Conservation (phyloP, 2,888 invertebrate genomes). For the Margaritifera margaritifera region DNA sequence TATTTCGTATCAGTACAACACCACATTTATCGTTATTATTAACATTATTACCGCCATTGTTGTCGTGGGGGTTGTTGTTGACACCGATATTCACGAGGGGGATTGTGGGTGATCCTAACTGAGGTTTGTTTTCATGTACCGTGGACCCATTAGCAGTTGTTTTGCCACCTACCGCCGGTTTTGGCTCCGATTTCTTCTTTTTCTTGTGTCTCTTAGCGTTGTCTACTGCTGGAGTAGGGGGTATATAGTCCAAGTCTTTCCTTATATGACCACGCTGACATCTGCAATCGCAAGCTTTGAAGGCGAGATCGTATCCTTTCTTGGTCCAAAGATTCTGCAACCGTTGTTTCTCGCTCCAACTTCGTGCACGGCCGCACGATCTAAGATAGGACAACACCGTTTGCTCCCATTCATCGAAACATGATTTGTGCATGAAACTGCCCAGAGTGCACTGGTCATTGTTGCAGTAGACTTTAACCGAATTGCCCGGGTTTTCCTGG, state of each 20-base stretch:
- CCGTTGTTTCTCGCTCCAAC: conserved; percentile 95
- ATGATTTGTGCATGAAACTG: conserved; percentile 95
- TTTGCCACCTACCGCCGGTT: conserved; percentile 75
- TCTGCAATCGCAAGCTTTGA: conserved; percentile 94
- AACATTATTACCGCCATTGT: conserved; percentile 73
- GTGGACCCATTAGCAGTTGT: conserved; percentile 15
- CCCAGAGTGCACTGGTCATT: conserved; percentile 92
- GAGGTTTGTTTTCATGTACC: background rate
- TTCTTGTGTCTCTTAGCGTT: conserved; percentile 76
- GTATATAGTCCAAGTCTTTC: conserved; percentile 94
- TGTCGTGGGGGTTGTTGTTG: conserved; percentile 69
- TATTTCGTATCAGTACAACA: conserved; percentile 4
- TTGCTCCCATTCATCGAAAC: conserved; percentile 95
- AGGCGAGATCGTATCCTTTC: conserved; percentile 96
- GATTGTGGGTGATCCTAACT: background rate
- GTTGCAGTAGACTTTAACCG: conserved; percentile 93
- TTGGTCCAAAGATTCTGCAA: conserved; percentile 98
- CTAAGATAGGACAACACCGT: conserved; percentile 90
- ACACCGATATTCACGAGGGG: background rate
- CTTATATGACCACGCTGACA: conserved; percentile 94
- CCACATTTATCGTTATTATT: conserved; percentile 28
- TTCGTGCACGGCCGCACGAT: conserved; percentile 91
- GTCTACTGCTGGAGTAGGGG: conserved; percentile 75
- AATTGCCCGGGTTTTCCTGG: conserved; percentile 70
- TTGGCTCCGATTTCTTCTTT: conserved; percentile 79